Percentiles rank a stretch among this genome's conserved stretches.
These are phyloP conservation scores for Muscina levida DNA, from an alignment of 2,888 invertebrate species.

Conservation along the genomic window DNA sequence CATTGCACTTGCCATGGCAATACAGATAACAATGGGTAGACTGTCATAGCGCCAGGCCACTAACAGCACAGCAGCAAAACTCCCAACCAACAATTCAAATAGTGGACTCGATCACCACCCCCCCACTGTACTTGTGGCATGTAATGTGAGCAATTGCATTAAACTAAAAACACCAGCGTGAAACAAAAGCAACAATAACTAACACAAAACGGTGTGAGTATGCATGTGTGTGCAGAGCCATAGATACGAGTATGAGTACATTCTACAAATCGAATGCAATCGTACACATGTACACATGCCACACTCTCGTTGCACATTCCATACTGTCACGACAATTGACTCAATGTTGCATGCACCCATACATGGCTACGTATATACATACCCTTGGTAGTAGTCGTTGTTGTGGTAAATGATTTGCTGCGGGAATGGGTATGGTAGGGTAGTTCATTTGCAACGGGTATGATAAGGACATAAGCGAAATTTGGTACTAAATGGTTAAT, in stretches of 20 bases:
- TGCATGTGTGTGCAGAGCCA: not conserved
- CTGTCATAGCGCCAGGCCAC: not conserved
- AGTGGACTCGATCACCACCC: constrained; percentile 2
- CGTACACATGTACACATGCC: constrained; percentile 22
- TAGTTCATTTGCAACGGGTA: too few relatives aligned
- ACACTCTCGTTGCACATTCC: constrained; percentile 25
- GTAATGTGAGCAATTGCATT: constrained; percentile 77
- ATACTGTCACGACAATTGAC: constrained; percentile 27
- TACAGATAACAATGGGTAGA: too few relatives aligned
- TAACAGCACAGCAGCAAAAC: constrained; percentile 8
- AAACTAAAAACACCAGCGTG: constrained; percentile 58
- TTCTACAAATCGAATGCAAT: constrained; percentile 8
- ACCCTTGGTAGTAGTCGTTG: constrained; percentile 28
- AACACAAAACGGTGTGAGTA: constrained; percentile 22
- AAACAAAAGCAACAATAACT: constrained; percentile 25
- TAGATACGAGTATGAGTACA: not conserved
- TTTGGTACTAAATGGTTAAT: too few relatives aligned
- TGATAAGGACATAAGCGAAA: too few relatives aligned
- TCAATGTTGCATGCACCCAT: constrained; percentile 27
- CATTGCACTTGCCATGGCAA: too few relatives aligned
- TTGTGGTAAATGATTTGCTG: not conserved
- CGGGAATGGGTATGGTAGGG: too few relatives aligned
- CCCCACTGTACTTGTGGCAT: constrained; percentile 32
- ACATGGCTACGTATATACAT: constrained; percentile 7
- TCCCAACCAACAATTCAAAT: constrained; percentile 36